These are phyloP conservation scores for Herpetotheres cachinnans DNA, from an alignment of 2,113 vertebrate genomes.

Conservation along the genomic window DNA sequence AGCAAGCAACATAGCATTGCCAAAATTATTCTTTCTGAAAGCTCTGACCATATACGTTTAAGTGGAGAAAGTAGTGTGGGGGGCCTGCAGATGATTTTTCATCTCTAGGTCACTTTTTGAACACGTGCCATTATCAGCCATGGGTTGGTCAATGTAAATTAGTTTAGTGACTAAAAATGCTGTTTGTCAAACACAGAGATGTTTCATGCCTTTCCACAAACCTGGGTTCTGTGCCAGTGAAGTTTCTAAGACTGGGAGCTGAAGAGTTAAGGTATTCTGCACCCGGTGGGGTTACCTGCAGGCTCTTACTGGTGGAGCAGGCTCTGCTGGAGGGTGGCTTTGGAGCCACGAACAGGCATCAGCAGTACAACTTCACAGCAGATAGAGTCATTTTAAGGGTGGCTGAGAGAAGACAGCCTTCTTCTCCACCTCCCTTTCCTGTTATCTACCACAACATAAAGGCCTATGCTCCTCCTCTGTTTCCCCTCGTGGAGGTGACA, in stretches of 20 bases:
- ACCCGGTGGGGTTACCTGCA: not conserved
- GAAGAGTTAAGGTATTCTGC: not conserved
- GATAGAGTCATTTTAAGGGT: not conserved
- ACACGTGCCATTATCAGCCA: not conserved
- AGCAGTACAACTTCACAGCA: not conserved
- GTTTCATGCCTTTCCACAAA: not conserved
- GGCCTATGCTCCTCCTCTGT: not conserved
- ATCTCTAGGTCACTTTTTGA: not conserved
- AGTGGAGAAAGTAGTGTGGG: not conserved
- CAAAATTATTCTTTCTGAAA: not conserved
- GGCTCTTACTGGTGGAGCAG: no score
- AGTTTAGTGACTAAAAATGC: not conserved
- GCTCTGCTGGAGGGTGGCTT: not conserved
- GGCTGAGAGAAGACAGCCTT: not conserved
- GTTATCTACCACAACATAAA: not conserved
- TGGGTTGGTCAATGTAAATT: not conserved
- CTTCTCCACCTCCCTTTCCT: not conserved
- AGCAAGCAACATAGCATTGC: not conserved
- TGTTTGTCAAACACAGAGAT: not conserved
- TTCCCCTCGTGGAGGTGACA: accelerated
- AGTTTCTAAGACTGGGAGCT: not conserved
- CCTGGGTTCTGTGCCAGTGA: not conserved
- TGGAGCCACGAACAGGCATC: not conserved
- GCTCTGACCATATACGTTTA: not conserved
- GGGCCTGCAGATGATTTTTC: not conserved